Evolutionary conservation across 1,140 invertebrate genomes (phyloP).

Genomic region (Drosophila asahinai): DNA sequence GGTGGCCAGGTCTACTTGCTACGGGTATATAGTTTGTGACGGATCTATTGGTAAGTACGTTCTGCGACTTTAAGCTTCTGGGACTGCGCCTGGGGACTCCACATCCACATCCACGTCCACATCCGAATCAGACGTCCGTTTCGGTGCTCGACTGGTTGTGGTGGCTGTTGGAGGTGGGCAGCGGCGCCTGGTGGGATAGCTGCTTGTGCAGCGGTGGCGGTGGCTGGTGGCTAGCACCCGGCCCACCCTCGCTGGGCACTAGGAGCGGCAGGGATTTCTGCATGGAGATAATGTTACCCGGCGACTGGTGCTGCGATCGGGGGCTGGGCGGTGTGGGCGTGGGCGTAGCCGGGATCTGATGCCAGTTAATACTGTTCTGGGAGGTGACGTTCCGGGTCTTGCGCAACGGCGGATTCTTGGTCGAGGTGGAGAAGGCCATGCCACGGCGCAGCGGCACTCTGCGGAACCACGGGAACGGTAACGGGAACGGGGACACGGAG

Average conservation of each 20-base stretch:
- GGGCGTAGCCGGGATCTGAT: conserved; percentile 78
- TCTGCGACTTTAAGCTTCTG: conserved; percentile 13
- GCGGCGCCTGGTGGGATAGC: conserved; percentile 62
- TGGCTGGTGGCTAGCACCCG: conserved; percentile 7
- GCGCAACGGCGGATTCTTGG: conserved; percentile 90
- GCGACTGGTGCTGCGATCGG: conserved; percentile 67
- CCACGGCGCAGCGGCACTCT: conserved; percentile 88
- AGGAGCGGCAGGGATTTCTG: conserved; percentile 53
- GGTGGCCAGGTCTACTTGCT: conserved; percentile 19
- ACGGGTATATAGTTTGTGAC: conserved; percentile 36
- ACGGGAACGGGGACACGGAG: conserved; percentile 30
- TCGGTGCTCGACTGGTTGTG: conserved; percentile 63
- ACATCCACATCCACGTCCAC: not conserved
- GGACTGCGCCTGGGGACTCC: conserved; percentile 5
- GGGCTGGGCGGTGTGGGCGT: conserved; percentile 75
- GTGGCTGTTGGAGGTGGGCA: conserved; percentile 49
- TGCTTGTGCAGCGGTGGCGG: conserved; percentile 63
- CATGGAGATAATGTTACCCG: conserved; percentile 32
- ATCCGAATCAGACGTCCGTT: conserved; percentile 64
- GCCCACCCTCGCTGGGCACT: conserved; percentile 33
- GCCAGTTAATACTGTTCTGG: conserved; percentile 86
- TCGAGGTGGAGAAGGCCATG: conserved; percentile 87
- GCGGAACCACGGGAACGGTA: conserved; percentile 35
- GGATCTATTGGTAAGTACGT: conserved; percentile 44
- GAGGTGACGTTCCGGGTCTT: conserved; percentile 87